Evolutionary conservation across 2,797 vertebrate genomes (phyloP).

Genomic region (Rhinoraja longicauda): DNA sequence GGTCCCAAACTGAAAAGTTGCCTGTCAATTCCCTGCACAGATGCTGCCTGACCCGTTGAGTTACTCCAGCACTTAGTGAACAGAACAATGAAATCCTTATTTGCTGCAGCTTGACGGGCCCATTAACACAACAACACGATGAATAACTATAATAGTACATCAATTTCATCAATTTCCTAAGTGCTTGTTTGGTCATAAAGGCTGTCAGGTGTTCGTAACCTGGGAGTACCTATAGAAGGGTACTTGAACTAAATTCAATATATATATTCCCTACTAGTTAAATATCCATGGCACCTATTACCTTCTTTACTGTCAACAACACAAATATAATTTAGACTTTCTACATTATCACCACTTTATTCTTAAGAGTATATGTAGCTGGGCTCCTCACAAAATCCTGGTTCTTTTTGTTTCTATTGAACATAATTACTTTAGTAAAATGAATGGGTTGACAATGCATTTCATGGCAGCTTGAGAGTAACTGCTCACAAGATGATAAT

Average conservation of each 20-base stretch:
- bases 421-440: not conserved
- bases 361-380: not conserved
- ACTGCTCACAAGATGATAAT: not conserved
- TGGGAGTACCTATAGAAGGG: too few species aligned
- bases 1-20: too few species aligned
- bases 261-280: not conserved
- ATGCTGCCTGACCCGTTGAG: too few species aligned
- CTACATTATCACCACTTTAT: not conserved
- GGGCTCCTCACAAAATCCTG: not conserved
- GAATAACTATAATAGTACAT: too few species aligned
- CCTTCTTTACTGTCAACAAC: not conserved
- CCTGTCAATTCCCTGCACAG: too few species aligned
- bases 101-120: too few species aligned
- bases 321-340: not conserved
- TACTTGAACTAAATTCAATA: not conserved
- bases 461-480: not conserved
- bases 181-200: too few species aligned
- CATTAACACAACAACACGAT: too few species aligned
- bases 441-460: not conserved
- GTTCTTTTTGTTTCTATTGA: not conserved
- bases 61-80: too few species aligned
- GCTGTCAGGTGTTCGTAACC: too few species aligned
- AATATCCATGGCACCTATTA: not conserved
- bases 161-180: too few species aligned
- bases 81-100: too few species aligned